A percentile compares a stretch with the other conserved stretches of the same genome.
Conservation (phyloP, 2,888 invertebrate species). For the Carterocephalus palaemon region DNA sequence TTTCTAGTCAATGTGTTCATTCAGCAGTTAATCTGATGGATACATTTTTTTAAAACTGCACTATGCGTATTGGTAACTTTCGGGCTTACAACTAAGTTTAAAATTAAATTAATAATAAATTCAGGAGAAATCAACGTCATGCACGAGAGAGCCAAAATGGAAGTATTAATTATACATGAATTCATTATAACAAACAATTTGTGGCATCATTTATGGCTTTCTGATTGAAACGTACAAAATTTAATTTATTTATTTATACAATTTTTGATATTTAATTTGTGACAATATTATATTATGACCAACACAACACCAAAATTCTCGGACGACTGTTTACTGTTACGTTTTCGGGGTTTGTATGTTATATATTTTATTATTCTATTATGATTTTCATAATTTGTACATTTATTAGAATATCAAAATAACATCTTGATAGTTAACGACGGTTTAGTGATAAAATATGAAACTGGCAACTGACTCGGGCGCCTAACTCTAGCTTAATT, state of each 20-base stretch:
- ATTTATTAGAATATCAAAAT: too few species aligned
- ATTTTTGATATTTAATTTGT: not conserved
- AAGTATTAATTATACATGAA: conserved; percentile 14
- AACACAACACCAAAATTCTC: too few species aligned
- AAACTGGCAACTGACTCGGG: not conserved
- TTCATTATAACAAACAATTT: conserved; percentile 10
- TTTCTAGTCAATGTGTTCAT: conserved; percentile 26
- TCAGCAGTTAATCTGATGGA: conserved; percentile 34
- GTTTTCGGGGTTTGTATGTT: too few species aligned
- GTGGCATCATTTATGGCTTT: conserved; percentile 22
- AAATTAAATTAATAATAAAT: conserved; percentile 28
- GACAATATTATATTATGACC: not conserved
- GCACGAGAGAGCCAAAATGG: conserved; percentile 13
- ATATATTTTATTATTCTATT: too few species aligned
- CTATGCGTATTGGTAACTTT: conserved; percentile 57
- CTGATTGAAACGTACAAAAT: conserved; percentile 9
- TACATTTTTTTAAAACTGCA: conserved; percentile 62
- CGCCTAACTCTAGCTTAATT: not conserved
- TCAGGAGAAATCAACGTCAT: conserved; percentile 4
- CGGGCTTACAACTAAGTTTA: conserved; percentile 43
- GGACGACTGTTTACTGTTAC: too few species aligned
- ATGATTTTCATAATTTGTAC: too few species aligned
- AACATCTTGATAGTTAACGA: too few species aligned
- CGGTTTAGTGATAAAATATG: too few species aligned
- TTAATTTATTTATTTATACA: conserved; percentile 4